Base-by-base conservation (phyloP, 2,113 vertebrate species). In the Pseudopipra pipra region DNA sequence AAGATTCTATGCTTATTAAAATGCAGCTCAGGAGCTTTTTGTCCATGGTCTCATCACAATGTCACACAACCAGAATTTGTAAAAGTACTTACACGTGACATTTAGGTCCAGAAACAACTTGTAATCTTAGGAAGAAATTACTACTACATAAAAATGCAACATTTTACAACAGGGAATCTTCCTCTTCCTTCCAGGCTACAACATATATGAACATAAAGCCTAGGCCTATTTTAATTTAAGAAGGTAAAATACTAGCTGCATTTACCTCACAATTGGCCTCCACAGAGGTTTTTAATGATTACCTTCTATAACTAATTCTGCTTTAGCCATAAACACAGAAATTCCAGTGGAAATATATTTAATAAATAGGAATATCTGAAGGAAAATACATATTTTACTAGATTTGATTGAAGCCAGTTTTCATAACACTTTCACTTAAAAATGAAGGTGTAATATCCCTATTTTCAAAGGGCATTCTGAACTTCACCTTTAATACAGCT, bases 1-100 rank as follows among this genome's bases (percentile, higher is more conserved):
- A 97, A 97, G 89, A 97, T 93, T 97, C 90, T 78, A 90, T 74
- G 85, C 77, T 95, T 95, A 97, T 97, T 98, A 98, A 98, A 97
- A 98, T 97, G 91, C 88, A 96, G 91, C 83, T 96, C 74, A 94
- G 84, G 70, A 93, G 83, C 90, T 96, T 97, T 97, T 92, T 93
- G 91, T 96, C 85, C 91, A 96, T 62, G 41, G 95, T 81, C 95
- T 97, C 83, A 97, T 95, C 90, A 97, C 75, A 97, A 91, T 97
- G 93, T 95, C 95, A 97, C 56, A 96, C 51, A 97, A 96, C 70
- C 91, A 71, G 88, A 96, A 95, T 97, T 97, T 96, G 95, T 81
- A 71, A 11, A 97, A 97, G 84, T 95, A 96, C 55, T 96, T 97
- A 90, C 46, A 95, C 2, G 27, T 94, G 95, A 97, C 95, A 98